Base-by-base conservation (phyloP, 2,113 vertebrate genomes). In the Ammospiza caudacuta region DNA sequence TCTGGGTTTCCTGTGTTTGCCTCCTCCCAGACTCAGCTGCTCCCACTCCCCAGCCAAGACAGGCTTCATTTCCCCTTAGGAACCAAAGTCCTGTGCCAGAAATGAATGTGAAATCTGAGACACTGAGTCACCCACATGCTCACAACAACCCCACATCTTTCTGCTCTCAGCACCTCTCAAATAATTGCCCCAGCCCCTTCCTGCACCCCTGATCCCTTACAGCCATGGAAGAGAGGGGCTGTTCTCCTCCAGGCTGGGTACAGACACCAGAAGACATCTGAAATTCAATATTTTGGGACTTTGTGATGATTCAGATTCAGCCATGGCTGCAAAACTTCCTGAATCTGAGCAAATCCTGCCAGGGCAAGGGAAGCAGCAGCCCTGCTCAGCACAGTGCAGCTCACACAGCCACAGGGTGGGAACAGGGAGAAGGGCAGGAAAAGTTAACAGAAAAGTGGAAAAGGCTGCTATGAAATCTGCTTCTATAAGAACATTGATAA, bases 151-250 rank as follows among this genome's bases (percentile, higher is more conserved):
- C 51, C 41, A 35, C 23, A 51, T 4, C 64, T 16, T 62, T 62
- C 61, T 87, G n/a, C 55, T 49, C 37, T 23, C 66, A 57, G 47
- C 35, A 69, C 17, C 23, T 41, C 75, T 19, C 17, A 6, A 3
- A 14, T 2, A 12, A 27, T 4, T 19, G 5, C 16, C 51, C 47
- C 19, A 79, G 15, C 52, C 79, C 37, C 9, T 1, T 66, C n/a
- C 43, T 27, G 18, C 18, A 9, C 37, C 37, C 28, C 41, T 0
- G 0, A 12, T 3, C 20, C 16, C 35, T 11, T 66, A 57, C 4
- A 5, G 55, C 5, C 9, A 3, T 0, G 4, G n/a, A 9, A 62
- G 6, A 58, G 31, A 68, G 22, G 20, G 12, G 9, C 15, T 61
- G 11, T 11, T 69, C 41, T 27, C 37, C 46, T 59, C 69, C 27